phyloP scores from a whole-genome alignment of 2,797 vertebrate genomes.

The Pampus argenteus region DNA sequence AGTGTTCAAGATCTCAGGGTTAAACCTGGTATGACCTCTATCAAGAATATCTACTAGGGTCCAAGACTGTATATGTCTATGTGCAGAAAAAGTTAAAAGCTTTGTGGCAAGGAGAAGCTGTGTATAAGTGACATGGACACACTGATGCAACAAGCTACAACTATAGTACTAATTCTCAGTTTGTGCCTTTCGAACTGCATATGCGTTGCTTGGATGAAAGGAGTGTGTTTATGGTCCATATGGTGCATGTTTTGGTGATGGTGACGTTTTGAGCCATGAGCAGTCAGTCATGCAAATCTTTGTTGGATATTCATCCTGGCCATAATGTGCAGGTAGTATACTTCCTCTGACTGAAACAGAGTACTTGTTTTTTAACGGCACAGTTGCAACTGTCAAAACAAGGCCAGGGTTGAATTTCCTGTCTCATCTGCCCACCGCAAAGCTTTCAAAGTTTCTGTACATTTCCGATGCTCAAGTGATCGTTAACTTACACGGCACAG shows the following conservation, averaged over 20 bases:
- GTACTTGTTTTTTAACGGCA: slow-evolving; percentile 34
- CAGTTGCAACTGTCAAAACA: slow-evolving; percentile 77
- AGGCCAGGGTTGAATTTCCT: slow-evolving; percentile 66
- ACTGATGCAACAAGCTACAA: slow-evolving; percentile 77
- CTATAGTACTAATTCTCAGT: slow-evolving; percentile 8
- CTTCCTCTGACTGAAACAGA: slow-evolving; percentile 59
- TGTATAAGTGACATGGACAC: slow-evolving; percentile 46
- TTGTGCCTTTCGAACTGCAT: slow-evolving; percentile 23
- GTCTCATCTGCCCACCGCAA: slow-evolving; percentile 57
- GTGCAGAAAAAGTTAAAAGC: slow-evolving; percentile 20
- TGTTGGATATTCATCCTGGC: slow-evolving; percentile 14
- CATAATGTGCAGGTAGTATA: slow-evolving; percentile 5
- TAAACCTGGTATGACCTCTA: background rate
- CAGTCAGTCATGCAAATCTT: background rate
- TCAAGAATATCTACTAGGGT: slow-evolving; percentile 1
- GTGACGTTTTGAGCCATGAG: background rate
- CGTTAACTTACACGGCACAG: background rate
- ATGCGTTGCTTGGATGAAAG: background rate
- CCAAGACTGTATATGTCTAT: background rate
- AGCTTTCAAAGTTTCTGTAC: slow-evolving; percentile 54
- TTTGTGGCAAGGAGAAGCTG: slow-evolving; percentile 31
- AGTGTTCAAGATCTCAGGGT: slow-evolving; percentile 4
- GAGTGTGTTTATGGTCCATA: slow-evolving; percentile 1
- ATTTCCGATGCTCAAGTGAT: slow-evolving; percentile 22
- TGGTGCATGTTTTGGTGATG: background rate